These are phyloP conservation scores for Drosophila nigromelanica DNA, from an alignment of 1,140 invertebrate species.

Conservation along the genomic window DNA sequence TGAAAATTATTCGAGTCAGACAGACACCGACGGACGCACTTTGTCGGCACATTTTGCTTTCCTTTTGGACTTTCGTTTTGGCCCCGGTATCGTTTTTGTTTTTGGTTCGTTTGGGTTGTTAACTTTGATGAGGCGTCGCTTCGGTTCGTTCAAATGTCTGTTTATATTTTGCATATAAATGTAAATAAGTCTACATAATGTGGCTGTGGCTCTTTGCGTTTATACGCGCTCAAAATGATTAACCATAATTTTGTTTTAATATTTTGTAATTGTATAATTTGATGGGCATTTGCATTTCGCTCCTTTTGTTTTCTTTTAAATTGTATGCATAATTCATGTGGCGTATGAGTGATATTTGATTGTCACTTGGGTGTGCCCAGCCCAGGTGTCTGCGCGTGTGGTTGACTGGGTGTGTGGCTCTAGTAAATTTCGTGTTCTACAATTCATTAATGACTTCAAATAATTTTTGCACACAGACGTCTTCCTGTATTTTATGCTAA, in stretches of 20 bases:
- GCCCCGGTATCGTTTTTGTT: constrained; percentile 28
- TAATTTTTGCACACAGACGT: no score
- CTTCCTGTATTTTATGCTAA: no score
- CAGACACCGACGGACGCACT: constrained; percentile 29
- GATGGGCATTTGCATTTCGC: constrained; percentile 66
- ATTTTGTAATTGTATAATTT: constrained; percentile 83
- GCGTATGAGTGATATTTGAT: constrained; percentile 80
- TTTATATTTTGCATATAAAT: constrained; percentile 73
- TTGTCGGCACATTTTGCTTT: constrained; percentile 74
- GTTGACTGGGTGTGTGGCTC: constrained; percentile 4
- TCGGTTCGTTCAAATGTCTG: constrained; percentile 52
- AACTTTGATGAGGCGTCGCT: constrained; percentile 38
- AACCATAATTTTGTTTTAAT: constrained; percentile 74
- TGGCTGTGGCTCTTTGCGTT: constrained; percentile 23
- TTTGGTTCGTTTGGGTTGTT: constrained; percentile 36
- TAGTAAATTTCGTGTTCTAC: constrained; percentile 11
- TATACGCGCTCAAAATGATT: constrained; percentile 61
- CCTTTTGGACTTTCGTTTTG: constrained; percentile 40
- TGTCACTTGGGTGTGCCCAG: constrained; percentile 39
- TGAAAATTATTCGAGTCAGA: constrained; percentile 64
- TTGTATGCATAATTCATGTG: constrained; percentile 72
- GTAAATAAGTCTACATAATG: constrained; percentile 46
- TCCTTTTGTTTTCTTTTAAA: constrained; percentile 30
- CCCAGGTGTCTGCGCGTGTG: constrained; percentile 11
- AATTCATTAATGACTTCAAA: constrained; percentile 19